Percentiles rank a stretch among this genome's conserved stretches.
phyloP scores from a whole-genome alignment of 2,113 vertebrate genomes.

The Sapajus apella region DNA sequence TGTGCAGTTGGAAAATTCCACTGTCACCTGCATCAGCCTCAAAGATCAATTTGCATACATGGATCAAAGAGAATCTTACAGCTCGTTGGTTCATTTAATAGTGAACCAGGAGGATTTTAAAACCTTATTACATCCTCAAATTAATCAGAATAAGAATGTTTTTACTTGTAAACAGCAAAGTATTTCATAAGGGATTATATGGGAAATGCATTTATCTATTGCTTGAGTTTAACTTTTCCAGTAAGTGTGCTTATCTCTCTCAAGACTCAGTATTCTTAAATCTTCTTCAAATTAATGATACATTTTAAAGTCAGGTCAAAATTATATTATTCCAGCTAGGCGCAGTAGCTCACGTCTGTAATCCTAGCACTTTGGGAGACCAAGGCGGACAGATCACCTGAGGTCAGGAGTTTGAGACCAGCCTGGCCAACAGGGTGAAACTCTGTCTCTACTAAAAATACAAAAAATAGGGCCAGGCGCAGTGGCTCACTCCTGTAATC shows the following conservation, averaged over 20 bases:
- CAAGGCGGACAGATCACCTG: no score
- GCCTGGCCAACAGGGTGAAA: no score
- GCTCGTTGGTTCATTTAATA: constrained; percentile 53
- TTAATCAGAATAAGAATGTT: constrained; percentile 49
- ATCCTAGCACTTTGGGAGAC: no score
- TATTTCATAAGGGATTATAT: constrained; percentile 28
- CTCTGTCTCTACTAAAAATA: no score
- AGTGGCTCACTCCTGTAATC: no score
- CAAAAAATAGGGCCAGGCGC: no score
- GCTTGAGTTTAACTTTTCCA: constrained; percentile 27
- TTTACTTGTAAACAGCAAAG: constrained; percentile 53
- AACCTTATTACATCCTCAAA: constrained; percentile 57
- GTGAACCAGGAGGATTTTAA: constrained; percentile 53
- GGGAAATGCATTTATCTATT: not conserved
- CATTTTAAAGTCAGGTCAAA: constrained; percentile 63
- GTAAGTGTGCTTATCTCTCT: constrained; percentile 23
- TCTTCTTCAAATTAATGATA: constrained; percentile 55
- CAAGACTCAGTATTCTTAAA: constrained; percentile 23
- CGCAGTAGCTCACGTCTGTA: no score
- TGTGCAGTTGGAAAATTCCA: constrained; percentile 66
- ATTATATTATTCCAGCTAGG: not conserved
- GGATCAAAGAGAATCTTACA: constrained; percentile 56
- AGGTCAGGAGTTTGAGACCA: no score
- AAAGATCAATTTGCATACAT: constrained; percentile 62
- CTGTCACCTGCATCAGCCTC: constrained; percentile 55